phyloP scores from a whole-genome alignment of 2,888 invertebrate genomes.

The Achlya flavicornis region DNA sequence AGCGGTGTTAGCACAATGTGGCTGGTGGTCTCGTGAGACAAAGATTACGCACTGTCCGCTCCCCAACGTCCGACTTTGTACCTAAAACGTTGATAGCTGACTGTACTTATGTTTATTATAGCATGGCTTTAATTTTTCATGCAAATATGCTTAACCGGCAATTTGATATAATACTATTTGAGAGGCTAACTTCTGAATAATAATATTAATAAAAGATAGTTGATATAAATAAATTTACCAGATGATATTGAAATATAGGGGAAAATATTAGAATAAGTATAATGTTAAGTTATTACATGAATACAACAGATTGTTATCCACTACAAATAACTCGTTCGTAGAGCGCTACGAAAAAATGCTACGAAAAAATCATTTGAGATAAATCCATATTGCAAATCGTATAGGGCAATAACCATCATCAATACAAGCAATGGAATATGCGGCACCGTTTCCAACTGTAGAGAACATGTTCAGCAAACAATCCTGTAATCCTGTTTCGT shows the following conservation, averaged over 20 bases:
- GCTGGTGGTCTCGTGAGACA: constrained; percentile 65
- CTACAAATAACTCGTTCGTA: neutral
- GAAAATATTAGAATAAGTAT: no score
- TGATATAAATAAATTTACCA: no score
- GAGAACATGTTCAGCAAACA: constrained; percentile 11
- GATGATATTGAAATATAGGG: no score
- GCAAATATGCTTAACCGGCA: neutral
- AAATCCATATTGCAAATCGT: neutral
- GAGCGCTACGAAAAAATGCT: neutral
- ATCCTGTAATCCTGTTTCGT: constrained; percentile 22
- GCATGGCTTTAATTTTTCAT: neutral
- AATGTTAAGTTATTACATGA: no score
- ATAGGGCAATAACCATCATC: neutral
- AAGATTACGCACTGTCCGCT: constrained; percentile 69
- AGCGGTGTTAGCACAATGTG: constrained; percentile 62
- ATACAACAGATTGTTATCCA: no score
- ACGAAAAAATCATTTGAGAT: neutral
- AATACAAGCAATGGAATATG: neutral
- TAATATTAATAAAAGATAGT: no score
- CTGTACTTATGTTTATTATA: neutral
- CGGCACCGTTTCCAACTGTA: neutral
- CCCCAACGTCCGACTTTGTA: constrained; percentile 42
- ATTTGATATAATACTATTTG: neutral
- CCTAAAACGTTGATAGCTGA: constrained; percentile 49
- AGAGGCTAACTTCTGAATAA: no score